Base-by-base conservation (phyloP, 2,797 vertebrate genomes). In the Ambastaia sidthimunki region DNA sequence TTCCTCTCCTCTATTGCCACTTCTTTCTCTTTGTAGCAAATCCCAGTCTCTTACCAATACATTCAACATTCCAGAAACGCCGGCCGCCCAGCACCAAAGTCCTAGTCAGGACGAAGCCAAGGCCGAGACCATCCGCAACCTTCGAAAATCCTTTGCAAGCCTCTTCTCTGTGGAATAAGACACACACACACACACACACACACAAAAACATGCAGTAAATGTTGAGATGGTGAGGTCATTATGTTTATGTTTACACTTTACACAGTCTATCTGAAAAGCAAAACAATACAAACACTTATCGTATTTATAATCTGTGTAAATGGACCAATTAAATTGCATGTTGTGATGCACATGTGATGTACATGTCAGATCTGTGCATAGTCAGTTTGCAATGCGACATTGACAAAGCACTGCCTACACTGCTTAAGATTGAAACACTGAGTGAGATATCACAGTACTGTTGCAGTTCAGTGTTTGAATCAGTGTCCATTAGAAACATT, bases 21-120 rank as follows among this genome's bases (percentile, higher is more conserved):
- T 88, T 79, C 86, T 86, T 60, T 91, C 88, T 89, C 86, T 91
- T 92, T 93, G 90, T 89, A 96, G 96, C 96, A 96, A 97, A 88
- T 97, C 96, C 93, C 95, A 97, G 94, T 97, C 95, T 96, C 96
- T 97, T 94, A 97, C 96, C 93, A 96, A 96, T 96, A 93, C 96
- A 94, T 97, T 97, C 95, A 96, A 96, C 95, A 94, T 97, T 96
- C 95, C 96, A 97, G 96, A 97, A 92, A 93, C 92, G 78, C 93
- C 93, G 71, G 79, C 37, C 87, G 89, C 88, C 81, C 93, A 94
- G 83, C 94, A 93, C 90, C 93, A 93, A 94, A 96, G 94, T 93
- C 95, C 95, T 96, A 97, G 94, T 93, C 95, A 95, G 91, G 96
- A 97, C 0, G 95, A 97, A 92, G 95, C 95, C 92, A 96, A 96